Evolutionary conservation across 2,888 invertebrate genomes (phyloP).

Genomic region (Epinotia demarniana): DNA sequence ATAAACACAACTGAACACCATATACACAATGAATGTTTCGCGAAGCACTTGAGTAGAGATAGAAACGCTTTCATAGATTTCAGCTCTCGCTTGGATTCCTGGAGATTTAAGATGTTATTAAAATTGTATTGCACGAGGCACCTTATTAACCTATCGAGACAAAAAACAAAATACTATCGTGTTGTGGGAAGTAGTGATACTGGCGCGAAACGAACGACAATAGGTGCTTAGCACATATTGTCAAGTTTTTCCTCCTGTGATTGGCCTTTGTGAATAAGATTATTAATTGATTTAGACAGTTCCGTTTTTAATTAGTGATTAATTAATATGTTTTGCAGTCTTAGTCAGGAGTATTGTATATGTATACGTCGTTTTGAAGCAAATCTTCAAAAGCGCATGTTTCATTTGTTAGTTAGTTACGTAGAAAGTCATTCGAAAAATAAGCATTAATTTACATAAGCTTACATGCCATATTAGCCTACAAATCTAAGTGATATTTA

Average conservation of each 20-base stretch:
- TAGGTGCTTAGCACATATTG: conserved; percentile 35
- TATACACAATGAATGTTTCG: not conserved
- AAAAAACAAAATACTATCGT: conserved; percentile 5
- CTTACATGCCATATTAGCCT: too few relatives aligned
- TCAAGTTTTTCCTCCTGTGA: conserved; percentile 24
- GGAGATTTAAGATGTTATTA: not conserved
- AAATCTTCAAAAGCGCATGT: too few relatives aligned
- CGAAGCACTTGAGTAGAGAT: not conserved
- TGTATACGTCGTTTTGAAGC: not conserved
- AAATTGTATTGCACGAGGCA: not conserved
- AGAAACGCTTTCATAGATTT: not conserved
- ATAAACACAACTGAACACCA: not conserved
- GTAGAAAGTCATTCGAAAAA: too few relatives aligned
- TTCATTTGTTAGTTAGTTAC: too few relatives aligned
- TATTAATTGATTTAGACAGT: conserved; percentile 31
- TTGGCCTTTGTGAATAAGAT: conserved; percentile 25
- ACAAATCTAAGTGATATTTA: too few relatives aligned
- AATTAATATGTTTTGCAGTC: not conserved
- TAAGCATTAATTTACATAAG: too few relatives aligned
- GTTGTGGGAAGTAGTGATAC: conserved; percentile 35
- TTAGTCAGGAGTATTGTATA: not conserved
- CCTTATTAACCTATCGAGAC: not conserved
- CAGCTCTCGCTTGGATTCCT: not conserved
- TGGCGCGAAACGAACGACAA: conserved; percentile 17
- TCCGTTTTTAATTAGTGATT: conserved; percentile 13